These are phyloP conservation scores for Nannospalax galili DNA, from an alignment of 2,113 vertebrate genomes.

Conservation along the genomic window DNA sequence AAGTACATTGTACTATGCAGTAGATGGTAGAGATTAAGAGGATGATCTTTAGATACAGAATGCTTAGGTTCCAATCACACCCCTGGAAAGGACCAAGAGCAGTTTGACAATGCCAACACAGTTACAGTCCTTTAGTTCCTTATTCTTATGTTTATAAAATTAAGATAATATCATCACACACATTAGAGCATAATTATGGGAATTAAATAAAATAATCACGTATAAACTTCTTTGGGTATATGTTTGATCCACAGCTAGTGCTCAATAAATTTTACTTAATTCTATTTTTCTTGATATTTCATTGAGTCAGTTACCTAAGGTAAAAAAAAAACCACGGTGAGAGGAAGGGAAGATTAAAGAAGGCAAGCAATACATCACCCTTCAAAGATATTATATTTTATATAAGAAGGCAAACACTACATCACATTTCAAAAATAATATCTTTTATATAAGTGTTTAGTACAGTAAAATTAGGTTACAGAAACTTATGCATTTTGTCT, in stretches of 20 bases:
- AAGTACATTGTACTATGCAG: not conserved
- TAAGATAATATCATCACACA: not conserved
- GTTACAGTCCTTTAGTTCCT: not conserved
- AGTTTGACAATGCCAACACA: not conserved
- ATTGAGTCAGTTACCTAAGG: not conserved
- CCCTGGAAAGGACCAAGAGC: not conserved
- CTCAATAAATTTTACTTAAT: not conserved
- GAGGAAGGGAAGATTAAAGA: not conserved
- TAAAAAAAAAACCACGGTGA: conserved; percentile 26
- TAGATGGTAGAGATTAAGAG: not conserved
- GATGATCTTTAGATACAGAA: not conserved
- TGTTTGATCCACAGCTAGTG: not conserved
- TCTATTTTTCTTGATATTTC: conserved; percentile 27
- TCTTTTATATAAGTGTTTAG: not conserved
- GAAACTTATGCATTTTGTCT: not conserved
- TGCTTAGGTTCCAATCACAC: not conserved
- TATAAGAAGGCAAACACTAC: not conserved
- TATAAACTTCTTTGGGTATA: not conserved
- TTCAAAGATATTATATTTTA: conserved; percentile 19
- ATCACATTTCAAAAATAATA: conserved; percentile 26
- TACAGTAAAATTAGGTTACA: not conserved
- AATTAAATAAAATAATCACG: not conserved
- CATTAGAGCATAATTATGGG: not conserved
- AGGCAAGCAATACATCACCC: not conserved
- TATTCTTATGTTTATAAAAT: not conserved